phyloP scores from a whole-genome alignment of 2,797 vertebrate genomes.

The Scleropages formosus region DNA sequence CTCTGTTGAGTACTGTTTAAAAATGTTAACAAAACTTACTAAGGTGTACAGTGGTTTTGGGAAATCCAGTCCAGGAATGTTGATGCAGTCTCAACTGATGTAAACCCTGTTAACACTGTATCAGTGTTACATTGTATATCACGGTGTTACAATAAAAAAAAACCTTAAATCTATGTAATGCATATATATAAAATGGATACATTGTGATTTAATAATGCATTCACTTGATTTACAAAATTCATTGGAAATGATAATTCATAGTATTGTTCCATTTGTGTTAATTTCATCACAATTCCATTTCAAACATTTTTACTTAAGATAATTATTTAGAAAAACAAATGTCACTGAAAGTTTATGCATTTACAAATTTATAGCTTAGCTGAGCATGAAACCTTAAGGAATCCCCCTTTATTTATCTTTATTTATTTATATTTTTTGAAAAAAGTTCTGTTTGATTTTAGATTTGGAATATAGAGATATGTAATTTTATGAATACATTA shows the following conservation, averaged over 20 bases:
- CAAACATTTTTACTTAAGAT: constrained; percentile 17
- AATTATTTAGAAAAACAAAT: constrained; percentile 27
- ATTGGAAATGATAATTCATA: constrained; percentile 8
- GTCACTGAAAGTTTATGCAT: not conserved
- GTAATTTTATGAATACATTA: constrained; percentile 9
- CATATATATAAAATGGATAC: not conserved
- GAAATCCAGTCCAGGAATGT: not conserved
- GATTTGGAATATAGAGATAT: constrained; percentile 13
- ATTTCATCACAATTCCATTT: constrained; percentile 28
- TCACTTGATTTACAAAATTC: constrained; percentile 5
- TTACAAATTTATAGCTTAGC: constrained; percentile 46
- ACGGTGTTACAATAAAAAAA: constrained; percentile 4
- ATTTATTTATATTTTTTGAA: not conserved
- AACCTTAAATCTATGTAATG: not conserved
- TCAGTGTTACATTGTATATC: constrained; percentile 26
- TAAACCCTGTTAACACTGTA: constrained; percentile 29
- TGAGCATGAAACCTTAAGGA: constrained; percentile 10
- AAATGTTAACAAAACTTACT: too few relatives aligned
- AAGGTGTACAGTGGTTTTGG: too few relatives aligned
- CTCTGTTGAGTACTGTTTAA: too few relatives aligned
- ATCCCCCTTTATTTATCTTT: not conserved
- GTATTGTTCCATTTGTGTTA: constrained; percentile 1
- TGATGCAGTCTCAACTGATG: not conserved
- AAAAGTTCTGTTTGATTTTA: constrained; percentile 12
- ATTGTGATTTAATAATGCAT: not conserved